These are phyloP conservation scores for Cephus sareptanus DNA, from an alignment of 2,888 invertebrate genomes.

Conservation along the genomic window DNA sequence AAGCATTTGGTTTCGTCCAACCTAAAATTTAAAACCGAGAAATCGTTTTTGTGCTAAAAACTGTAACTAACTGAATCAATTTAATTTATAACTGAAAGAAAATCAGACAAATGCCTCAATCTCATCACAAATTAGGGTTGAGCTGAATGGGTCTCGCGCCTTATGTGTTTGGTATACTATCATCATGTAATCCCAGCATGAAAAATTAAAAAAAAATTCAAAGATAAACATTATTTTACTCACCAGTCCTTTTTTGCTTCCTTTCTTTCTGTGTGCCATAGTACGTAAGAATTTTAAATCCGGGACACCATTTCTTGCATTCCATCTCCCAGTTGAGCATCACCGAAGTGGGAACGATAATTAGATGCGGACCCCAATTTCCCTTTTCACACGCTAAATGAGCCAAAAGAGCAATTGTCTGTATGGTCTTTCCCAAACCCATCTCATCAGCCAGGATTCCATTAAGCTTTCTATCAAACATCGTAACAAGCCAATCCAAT, in stretches of 20 bases:
- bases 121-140: constrained; percentile 10
- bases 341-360: constrained; percentile 98
- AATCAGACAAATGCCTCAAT: constrained; percentile 21
- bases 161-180: constrained; percentile 12
- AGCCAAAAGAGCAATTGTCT: constrained; percentile 93
- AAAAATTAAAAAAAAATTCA: constrained; percentile 13
- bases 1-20: constrained; percentile 99
- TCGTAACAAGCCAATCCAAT: constrained; percentile 95
- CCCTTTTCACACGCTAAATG: constrained; percentile 92
- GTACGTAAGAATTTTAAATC: constrained; percentile 98
- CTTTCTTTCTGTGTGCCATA: constrained; percentile 97
- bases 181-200: constrained; percentile 19
- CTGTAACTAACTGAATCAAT: neutral
- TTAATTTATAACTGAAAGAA: neutral
- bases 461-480: constrained; percentile 94
- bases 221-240: constrained; percentile 2
- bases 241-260: constrained; percentile 83
- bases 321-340: constrained; percentile 99
- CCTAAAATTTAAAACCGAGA: constrained; percentile 62
- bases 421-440: constrained; percentile 97
- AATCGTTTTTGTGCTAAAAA: neutral
- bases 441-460: constrained; percentile 97
- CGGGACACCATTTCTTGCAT: constrained; percentile 99
- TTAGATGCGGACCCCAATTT: constrained; percentile 98
- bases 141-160: constrained; percentile 17